phyloP scores from a whole-genome alignment of 2,888 invertebrate species.

The Temnothorax unifasciatus region DNA sequence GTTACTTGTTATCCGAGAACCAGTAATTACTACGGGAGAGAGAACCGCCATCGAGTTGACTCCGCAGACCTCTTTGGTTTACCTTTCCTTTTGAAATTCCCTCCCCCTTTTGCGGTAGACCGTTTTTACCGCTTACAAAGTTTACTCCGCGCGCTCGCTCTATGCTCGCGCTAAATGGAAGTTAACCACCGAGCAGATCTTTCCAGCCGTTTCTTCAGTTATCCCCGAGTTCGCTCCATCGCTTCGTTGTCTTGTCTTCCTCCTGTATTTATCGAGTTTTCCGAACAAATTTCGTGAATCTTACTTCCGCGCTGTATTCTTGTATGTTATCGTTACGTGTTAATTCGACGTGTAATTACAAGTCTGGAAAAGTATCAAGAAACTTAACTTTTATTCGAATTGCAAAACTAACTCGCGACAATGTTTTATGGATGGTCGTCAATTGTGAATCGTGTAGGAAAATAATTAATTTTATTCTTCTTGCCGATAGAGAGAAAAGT shows the following conservation, averaged over 20 bases:
- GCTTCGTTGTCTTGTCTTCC: constrained; percentile 27
- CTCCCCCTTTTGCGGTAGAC: constrained; percentile 59
- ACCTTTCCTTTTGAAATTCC: constrained; percentile 75
- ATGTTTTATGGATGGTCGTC: neutral
- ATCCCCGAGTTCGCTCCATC: constrained; percentile 45
- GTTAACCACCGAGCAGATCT: constrained; percentile 69
- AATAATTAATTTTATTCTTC: neutral
- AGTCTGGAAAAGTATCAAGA: neutral
- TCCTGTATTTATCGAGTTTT: constrained; percentile 42
- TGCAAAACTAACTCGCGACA: neutral
- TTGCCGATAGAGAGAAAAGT: neutral
- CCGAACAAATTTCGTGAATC: constrained; percentile 36
- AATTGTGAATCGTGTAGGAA: neutral
- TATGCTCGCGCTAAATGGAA: constrained; percentile 63
- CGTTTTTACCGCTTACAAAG: constrained; percentile 67
- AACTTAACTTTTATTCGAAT: neutral
- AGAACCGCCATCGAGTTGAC: constrained; percentile 70
- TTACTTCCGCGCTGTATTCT: constrained; percentile 2
- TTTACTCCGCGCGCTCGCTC: constrained; percentile 64
- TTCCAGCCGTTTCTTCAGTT: constrained; percentile 66
- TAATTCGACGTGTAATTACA: constrained; percentile 6
- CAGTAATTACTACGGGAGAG: constrained; percentile 72
- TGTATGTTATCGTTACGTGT: neutral
- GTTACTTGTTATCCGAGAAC: constrained; percentile 74
- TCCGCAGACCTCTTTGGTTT: constrained; percentile 72